Conservation (phyloP, 2,888 invertebrate species). For the Urechis unicinctus region DNA sequence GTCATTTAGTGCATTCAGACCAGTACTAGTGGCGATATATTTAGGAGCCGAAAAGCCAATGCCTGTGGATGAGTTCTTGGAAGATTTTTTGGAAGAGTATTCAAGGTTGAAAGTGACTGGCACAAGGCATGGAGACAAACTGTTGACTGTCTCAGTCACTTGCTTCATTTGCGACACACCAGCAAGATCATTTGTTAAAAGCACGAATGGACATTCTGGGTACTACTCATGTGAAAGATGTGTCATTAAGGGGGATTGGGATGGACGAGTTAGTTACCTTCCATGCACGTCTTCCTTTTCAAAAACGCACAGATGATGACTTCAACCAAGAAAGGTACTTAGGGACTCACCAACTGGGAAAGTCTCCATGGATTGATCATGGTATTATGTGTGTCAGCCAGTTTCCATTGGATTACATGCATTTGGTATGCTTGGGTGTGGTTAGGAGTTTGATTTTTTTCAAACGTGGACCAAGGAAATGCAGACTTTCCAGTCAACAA, state of each 20-base stretch:
- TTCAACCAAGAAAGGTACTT: not conserved
- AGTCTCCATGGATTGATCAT: not conserved
- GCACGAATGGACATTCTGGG: constrained; percentile 27
- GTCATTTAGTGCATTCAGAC: not conserved
- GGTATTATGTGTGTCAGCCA: constrained; percentile 3
- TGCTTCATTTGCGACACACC: constrained; percentile 28
- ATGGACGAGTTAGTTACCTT: too few relatives aligned
- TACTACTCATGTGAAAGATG: constrained; percentile 35
- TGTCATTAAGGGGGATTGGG: constrained; percentile 9
- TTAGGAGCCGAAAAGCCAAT: constrained; percentile 1
- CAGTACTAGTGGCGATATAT: constrained; percentile 3
- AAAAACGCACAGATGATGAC: constrained; percentile 6
- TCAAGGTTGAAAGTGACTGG: not conserved
- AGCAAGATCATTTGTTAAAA: constrained; percentile 30
- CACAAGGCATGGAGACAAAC: not conserved
- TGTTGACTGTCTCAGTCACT: not conserved
- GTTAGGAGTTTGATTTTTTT: constrained; percentile 21
- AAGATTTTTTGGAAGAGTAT: constrained; percentile 4
- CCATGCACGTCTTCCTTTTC: too few relatives aligned
- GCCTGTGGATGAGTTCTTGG: constrained; percentile 1
- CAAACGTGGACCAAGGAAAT: constrained; percentile 17
- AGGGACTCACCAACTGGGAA: not conserved
- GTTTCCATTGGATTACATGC: constrained; percentile 39
- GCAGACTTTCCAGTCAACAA: constrained; percentile 4
- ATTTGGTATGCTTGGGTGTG: constrained; percentile 34